Conservation (phyloP, 2,888 invertebrate species). For the Melipona bicolor region DNA sequence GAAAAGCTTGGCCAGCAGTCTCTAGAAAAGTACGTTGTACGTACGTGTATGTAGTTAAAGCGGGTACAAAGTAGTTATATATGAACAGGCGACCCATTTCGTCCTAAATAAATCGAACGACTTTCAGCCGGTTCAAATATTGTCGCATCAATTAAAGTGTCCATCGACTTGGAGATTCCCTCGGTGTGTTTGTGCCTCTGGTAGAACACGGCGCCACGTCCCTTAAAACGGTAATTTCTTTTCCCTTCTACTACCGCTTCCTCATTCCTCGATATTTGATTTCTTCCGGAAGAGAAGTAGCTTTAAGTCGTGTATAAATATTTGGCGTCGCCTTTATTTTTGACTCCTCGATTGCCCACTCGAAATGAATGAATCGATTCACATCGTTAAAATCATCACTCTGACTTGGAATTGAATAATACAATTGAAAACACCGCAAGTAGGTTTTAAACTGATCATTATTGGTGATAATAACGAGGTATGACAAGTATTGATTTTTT, state of each 20-base stretch:
- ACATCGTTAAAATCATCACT: background rate
- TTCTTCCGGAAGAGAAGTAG: slow-evolving; percentile 36
- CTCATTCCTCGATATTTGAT: slow-evolving; percentile 27
- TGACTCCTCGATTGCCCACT: background rate
- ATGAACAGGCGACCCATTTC: slow-evolving; percentile 59
- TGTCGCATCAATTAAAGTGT: slow-evolving; percentile 81
- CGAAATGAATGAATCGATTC: background rate
- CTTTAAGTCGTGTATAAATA: slow-evolving; percentile 27
- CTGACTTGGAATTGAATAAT: background rate
- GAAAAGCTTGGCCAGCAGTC: slow-evolving; percentile 1
- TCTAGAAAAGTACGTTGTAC: slow-evolving; percentile 56
- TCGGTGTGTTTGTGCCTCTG: slow-evolving; percentile 35
- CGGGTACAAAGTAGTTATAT: slow-evolving; percentile 68
- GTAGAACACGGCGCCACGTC: slow-evolving; percentile 47
- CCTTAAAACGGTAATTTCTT: slow-evolving; percentile 43
- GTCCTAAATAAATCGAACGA: slow-evolving; percentile 78
- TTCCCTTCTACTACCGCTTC: slow-evolving; percentile 30
- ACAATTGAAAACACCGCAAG: background rate
- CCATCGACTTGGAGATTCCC: slow-evolving; percentile 16
- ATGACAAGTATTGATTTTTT: no score
- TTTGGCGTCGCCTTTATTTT: background rate
- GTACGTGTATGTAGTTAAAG: slow-evolving; percentile 53
- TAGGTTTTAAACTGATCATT: no score
- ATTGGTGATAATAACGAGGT: no score
- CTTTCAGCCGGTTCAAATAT: slow-evolving; percentile 80